A percentile compares a stretch with the other conserved stretches of the same genome.
These are phyloP conservation scores for Lacerta viridis DNA, from an alignment of 2,797 vertebrate species.

Conservation along the genomic window DNA sequence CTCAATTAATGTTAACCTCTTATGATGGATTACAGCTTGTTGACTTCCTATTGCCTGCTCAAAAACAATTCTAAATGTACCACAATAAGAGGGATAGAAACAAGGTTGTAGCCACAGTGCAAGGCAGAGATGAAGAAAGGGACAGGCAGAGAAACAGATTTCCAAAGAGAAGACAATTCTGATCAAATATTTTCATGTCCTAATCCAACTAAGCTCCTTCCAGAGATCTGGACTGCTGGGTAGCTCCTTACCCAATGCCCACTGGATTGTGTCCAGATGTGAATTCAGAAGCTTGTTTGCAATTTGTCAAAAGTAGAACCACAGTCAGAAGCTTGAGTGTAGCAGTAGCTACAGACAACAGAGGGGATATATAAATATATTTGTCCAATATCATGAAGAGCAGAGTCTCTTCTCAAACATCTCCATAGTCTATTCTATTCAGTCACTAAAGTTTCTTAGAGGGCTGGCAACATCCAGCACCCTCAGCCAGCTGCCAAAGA, in stretches of 20 bases:
- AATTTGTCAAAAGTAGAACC: neutral
- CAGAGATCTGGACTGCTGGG: neutral
- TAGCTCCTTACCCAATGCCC: too few species aligned
- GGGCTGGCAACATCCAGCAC: neutral
- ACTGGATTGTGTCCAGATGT: neutral
- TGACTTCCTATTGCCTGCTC: neutral
- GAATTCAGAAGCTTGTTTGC: neutral
- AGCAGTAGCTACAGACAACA: neutral
- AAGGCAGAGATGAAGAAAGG: neutral
- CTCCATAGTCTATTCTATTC: neutral
- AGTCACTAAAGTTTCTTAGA: neutral
- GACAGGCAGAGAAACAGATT: neutral
- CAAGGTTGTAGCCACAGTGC: neutral
- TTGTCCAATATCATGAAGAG: neutral
- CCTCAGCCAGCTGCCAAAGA: neutral
- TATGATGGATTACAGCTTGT: neutral
- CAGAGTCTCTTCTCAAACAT: neutral
- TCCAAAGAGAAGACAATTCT: neutral
- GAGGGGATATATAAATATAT: neutral
- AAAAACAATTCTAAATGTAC: neutral
- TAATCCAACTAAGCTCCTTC: neutral
- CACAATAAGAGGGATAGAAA: neutral
- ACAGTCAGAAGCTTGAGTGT: neutral
- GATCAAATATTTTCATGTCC: neutral
- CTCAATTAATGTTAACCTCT: neutral